Evolutionary conservation across 2,888 invertebrate genomes (phyloP), one percentile per base, ranked within the genome.

Genomic region (Stictocephala bisonia): DNA sequence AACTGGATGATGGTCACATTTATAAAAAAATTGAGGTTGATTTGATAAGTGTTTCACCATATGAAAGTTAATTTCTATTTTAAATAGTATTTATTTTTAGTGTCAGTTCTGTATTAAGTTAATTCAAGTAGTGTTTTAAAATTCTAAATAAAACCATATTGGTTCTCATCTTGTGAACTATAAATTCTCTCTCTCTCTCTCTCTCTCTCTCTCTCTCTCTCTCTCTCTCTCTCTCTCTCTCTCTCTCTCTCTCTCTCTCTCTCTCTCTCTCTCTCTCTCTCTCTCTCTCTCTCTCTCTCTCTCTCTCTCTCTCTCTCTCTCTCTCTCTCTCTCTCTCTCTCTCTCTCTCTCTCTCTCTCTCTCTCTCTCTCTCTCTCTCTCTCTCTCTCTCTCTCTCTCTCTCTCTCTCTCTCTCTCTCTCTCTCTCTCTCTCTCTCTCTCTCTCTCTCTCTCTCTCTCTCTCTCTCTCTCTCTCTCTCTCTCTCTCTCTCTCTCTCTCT

Each of bases 131-230:
- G n/a, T n/a, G n/a, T n/a, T n/a, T n/a, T n/a, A n/a, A n/a, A n/a
- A n/a, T n/a, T n/a, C n/a, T n/a, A n/a, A n/a, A n/a, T n/a, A n/a
- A n/a, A n/a, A n/a, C n/a, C n/a, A n/a, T n/a, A n/a, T n/a, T n/a
- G n/a, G n/a, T n/a, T n/a, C n/a, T n/a, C n/a, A n/a, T n/a, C n/a
- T n/a, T n/a, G n/a, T n/a, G n/a, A n/a, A n/a, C 15, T 50, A 9
- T n/a, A 50, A 15, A 50, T 9, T 50, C 15, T 15, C 15, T 7
- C 50, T 50, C 50, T 50, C 50, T 9, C 50, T 50, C 50, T 50
- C 50, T 50, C 50, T 9, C 50, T 50, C 50, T 50, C 50, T 9
- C 50, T 50, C 50, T 50, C 50, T 50, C 50, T 9, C 50, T 50
- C 50, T 50, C 50, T 50, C 50, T 9, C 50, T 50, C 50, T 9